Percentiles rank a stretch among this genome's conserved stretches.
phyloP scores from a whole-genome alignment of 1,140 invertebrate genomes.

The Listronotus oregonensis region DNA sequence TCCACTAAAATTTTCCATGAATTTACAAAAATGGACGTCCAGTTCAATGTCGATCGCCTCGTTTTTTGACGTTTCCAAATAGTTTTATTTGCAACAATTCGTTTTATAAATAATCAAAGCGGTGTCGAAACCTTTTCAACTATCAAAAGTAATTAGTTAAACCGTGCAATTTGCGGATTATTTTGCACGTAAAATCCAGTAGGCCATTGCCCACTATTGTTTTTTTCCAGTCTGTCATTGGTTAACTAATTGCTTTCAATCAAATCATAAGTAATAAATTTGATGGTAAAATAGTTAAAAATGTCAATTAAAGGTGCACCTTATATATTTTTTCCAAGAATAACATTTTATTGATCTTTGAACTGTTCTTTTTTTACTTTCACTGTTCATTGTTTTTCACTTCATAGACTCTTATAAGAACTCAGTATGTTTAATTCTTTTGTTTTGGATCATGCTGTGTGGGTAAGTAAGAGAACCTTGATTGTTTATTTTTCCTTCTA shows the following conservation, averaged over 20 bases:
- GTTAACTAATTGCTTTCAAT: background rate
- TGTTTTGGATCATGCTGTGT: too few relatives aligned
- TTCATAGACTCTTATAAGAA: background rate
- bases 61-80: conserved; percentile 17
- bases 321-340: conserved; percentile 1
- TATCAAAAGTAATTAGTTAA: conserved; percentile 2
- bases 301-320: background rate
- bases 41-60: conserved; percentile 17
- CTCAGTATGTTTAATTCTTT: background rate
- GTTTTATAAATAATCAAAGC: conserved; percentile 8
- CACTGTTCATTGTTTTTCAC: conserved; percentile 13
- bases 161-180: conserved; percentile 6
- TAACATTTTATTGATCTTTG: conserved; percentile 22
- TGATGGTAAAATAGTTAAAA: background rate
- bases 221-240: background rate
- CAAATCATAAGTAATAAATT: background rate
- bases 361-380: conserved; percentile 15
- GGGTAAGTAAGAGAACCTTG: too few relatives aligned
- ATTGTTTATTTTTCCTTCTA: too few relatives aligned
- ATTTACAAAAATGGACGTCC: conserved; percentile 20
- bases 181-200: conserved; percentile 4
- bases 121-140: conserved; percentile 6
- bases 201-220: conserved; percentile 9
- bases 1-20: background rate
- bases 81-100: conserved; percentile 6